Evolutionary conservation across 2,888 invertebrate genomes (phyloP), one percentile per base, ranked within the genome.

Genomic region (Diaphora mendica): DNA sequence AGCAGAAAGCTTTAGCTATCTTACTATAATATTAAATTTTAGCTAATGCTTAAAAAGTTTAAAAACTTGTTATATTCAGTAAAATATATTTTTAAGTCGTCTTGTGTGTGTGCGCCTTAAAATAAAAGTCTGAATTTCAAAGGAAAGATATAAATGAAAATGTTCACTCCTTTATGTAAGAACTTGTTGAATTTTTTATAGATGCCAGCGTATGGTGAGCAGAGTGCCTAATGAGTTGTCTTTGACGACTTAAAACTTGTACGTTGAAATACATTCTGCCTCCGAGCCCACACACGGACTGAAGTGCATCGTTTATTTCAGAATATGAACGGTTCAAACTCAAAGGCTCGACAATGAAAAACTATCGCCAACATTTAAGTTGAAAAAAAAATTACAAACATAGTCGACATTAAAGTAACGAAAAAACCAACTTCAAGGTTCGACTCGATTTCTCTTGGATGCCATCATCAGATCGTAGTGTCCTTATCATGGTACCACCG

Each of bases 201-300:
- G 87, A 88, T 86, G 83, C 85, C 87, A 86, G 86, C 87, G 88
- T 88, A 89, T 87, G 88, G 87, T 90, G 88, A 89, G 90, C 89
- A 86, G 88, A 90, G 91, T 91, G 90, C 89, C 89, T 91, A 91
- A 91, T 91, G 91, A 91, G 91, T 88, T 89, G 89, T 90, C 91
- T 90, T 90, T 90, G 86, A 88, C 88, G 87, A 90, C 88, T 90
- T 89, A 87, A 89, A 89, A 88, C 87, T 88, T 86, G 86, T 87
- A 87, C 81, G 82, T 77, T 84, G 85, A 85, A 85, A 89, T 86
- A 87, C 72, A 80, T 86, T 87, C 87, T 85, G 76, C 77, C 74
- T 73, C 80, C 83, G 5, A 82, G 81, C 81, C 79, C 81, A 83
- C 78, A 85, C 77, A 77, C 71, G 79, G 74, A 78, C 80, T 72